These are phyloP conservation scores for Nestor notabilis DNA, from an alignment of 2,113 vertebrate species.

Conservation along the genomic window DNA sequence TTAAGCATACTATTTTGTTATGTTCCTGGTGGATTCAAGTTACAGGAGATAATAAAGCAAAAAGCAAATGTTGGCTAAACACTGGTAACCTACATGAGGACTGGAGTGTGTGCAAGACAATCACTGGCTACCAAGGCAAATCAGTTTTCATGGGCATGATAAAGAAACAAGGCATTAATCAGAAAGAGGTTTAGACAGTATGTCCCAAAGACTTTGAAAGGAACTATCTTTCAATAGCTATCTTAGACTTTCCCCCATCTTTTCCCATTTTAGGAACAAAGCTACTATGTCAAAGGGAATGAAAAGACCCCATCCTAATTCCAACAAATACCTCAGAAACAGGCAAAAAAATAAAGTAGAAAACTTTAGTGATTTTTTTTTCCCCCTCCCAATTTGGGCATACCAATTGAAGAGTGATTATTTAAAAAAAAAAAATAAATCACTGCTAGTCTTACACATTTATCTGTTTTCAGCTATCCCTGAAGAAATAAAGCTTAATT, in stretches of 20 bases:
- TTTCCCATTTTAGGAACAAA: slow-evolving; percentile 1
- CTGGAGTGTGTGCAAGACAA: neutral
- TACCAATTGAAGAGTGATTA: neutral
- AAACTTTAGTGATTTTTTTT: rapidly evolving
- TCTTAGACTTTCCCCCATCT: neutral
- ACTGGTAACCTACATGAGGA: neutral
- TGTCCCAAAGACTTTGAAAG: neutral
- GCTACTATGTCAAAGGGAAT: neutral
- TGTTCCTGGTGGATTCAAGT: neutral
- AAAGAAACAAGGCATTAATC: neutral
- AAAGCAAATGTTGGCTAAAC: neutral
- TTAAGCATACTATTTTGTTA: neutral
- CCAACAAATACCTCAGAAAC: neutral
- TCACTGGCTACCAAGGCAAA: neutral
- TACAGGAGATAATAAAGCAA: neutral
- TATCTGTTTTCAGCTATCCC: neutral
- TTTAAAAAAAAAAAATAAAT: neutral
- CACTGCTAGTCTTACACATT: neutral
- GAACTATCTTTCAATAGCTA: neutral
- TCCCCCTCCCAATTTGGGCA: no score
- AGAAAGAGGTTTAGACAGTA: neutral
- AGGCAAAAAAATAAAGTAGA: neutral
- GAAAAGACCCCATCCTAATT: neutral
- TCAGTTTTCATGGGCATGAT: neutral
- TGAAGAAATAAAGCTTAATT: neutral